These are phyloP conservation scores for Rhinoraja longicauda DNA, from an alignment of 2,797 vertebrate species.

Conservation along the genomic window DNA sequence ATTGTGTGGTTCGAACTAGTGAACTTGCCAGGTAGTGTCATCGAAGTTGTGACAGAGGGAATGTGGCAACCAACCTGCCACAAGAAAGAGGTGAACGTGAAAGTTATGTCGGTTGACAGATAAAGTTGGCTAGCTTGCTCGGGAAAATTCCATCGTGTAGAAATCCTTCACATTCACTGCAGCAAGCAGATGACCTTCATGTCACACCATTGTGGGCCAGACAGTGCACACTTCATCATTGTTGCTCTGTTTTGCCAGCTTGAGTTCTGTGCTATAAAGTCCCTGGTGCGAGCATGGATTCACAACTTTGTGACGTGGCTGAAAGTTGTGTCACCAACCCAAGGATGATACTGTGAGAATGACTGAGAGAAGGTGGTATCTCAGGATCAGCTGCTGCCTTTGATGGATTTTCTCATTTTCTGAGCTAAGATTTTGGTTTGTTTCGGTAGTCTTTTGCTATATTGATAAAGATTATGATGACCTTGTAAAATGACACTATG, in stretches of 20 bases:
- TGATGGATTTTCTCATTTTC: not conserved
- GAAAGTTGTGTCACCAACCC: not conserved
- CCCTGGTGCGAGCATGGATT: not conserved
- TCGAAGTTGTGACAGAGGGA: not conserved
- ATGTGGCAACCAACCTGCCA: not conserved
- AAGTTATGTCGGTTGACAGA: not conserved
- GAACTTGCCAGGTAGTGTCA: not conserved
- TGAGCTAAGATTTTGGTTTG: not conserved
- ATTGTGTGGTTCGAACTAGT: not conserved
- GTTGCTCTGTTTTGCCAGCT: not conserved
- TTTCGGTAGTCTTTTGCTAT: not conserved
- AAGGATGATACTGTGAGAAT: not conserved
- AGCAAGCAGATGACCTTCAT: not conserved
- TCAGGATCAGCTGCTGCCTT: not conserved
- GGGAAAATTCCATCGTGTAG: not conserved
- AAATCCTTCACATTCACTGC: not conserved
- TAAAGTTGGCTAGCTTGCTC: not conserved
- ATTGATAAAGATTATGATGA: too few species aligned
- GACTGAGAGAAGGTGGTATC: not conserved
- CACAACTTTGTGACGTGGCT: not conserved
- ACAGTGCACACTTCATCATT: not conserved
- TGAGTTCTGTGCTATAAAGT: not conserved
- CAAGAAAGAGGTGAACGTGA: not conserved
- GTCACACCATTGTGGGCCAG: not conserved
- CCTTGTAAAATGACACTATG: too few species aligned